These are phyloP conservation scores for Neomonachus schauinslandi DNA, from an alignment of 2,113 vertebrate species.

Conservation along the genomic window DNA sequence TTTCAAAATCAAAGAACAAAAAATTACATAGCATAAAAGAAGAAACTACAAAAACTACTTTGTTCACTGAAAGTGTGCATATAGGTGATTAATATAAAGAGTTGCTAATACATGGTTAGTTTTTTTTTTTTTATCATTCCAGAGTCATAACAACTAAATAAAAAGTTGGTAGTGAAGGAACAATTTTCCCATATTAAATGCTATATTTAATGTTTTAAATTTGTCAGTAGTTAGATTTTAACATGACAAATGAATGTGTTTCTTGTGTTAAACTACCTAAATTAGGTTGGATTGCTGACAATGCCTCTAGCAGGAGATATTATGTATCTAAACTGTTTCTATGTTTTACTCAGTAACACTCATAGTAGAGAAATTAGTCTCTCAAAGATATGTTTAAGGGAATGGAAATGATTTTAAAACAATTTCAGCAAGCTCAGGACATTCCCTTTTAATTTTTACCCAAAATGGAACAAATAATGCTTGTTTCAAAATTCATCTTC, in stretches of 20 bases:
- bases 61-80: not conserved
- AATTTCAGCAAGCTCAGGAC: slow-evolving; percentile 17
- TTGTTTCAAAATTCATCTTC: not conserved
- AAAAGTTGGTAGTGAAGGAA: not conserved
- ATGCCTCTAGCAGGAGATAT: not conserved
- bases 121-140: not conserved
- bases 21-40: not conserved
- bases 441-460: not conserved
- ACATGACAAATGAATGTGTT: not conserved
- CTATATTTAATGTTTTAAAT: slow-evolving; percentile 22
- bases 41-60: slow-evolving; percentile 14
- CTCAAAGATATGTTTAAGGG: not conserved
- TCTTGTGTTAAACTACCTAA: slow-evolving; percentile 22
- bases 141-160: not conserved
- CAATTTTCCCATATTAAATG: slow-evolving; percentile 21
- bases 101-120: not conserved
- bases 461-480: not conserved
- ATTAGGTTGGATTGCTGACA: not conserved
- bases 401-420: not conserved
- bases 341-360: slow-evolving; percentile 23
- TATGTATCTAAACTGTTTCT: not conserved
- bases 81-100: not conserved
- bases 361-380: not conserved
- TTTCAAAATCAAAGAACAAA: slow-evolving; percentile 29
- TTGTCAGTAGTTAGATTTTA: slow-evolving; percentile 5